Percentiles rank a stretch among this genome's conserved stretches.
These are phyloP conservation scores for Thumatha senex DNA, from an alignment of 2,888 invertebrate genomes.

Conservation along the genomic window DNA sequence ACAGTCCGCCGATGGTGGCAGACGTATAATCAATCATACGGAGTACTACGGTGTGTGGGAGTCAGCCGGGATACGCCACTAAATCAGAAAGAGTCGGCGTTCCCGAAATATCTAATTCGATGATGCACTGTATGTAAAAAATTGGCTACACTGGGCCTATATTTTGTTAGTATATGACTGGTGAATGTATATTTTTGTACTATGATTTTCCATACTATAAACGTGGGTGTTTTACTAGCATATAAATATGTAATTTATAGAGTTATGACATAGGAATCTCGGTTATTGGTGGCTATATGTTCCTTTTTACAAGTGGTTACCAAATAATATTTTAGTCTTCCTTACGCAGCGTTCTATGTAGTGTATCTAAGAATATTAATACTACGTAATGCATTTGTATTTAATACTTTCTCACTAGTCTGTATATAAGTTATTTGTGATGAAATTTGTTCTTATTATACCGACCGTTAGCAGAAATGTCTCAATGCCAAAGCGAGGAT, in stretches of 20 bases:
- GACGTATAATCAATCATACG: no score
- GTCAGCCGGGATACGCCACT: no score
- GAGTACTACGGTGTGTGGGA: no score
- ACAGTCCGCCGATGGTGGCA: no score
- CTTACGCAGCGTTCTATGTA: not conserved
- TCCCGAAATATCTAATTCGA: no score
- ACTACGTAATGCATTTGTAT: not conserved
- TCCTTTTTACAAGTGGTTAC: not conserved
- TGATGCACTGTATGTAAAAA: no score
- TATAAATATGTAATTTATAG: slow-evolving; percentile 8
- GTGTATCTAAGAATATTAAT: not conserved
- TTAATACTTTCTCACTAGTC: not conserved
- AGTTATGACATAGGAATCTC: slow-evolving; percentile 17
- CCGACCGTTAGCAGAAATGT: not conserved
- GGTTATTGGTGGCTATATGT: not conserved
- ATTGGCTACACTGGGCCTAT: no score
- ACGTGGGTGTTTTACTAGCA: slow-evolving; percentile 10
- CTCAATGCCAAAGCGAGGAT: slow-evolving; percentile 10
- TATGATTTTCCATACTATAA: slow-evolving; percentile 19
- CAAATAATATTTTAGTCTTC: not conserved
- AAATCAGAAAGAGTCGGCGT: no score
- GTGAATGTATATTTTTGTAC: slow-evolving; percentile 42
- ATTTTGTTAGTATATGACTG: slow-evolving; percentile 3
- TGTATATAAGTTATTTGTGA: not conserved
- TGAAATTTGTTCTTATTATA: not conserved